A percentile compares a stretch with the other conserved stretches of the same genome.
Evolutionary conservation across 2,888 invertebrate genomes (phyloP).

Genomic region (Hipparchia semele): DNA sequence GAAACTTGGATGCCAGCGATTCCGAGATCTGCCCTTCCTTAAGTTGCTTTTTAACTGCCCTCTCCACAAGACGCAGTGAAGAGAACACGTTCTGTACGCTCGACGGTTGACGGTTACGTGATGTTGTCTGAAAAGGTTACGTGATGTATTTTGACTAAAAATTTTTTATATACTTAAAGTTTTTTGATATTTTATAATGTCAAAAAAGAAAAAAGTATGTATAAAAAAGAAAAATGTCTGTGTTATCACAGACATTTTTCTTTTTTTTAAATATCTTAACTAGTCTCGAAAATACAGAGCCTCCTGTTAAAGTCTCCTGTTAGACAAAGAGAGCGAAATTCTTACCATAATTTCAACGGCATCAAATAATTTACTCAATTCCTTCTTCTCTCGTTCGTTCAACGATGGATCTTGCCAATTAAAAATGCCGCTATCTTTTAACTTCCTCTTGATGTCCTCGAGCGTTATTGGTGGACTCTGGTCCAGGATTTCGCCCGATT

Average conservation of each 20-base stretch:
- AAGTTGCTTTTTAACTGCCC: conserved; percentile 69
- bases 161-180: no score
- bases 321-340: not conserved
- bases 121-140: conserved; percentile 55
- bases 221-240: no score
- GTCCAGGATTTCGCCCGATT: conserved; percentile 56
- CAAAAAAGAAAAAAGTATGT: no score
- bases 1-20: conserved; percentile 63
- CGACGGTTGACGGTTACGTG: conserved; percentile 67
- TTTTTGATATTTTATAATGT: no score
- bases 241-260: no score
- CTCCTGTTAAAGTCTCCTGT: no score
- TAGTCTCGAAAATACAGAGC: no score
- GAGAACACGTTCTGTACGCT: conserved; percentile 65
- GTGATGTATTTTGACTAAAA: no score
- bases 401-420: conserved; percentile 52
- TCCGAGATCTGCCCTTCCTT: conserved; percentile 71
- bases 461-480: conserved; percentile 55
- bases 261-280: no score
- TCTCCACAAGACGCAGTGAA: conserved; percentile 61
- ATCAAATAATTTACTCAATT: conserved; percentile 63
- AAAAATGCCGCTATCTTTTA: conserved; percentile 63
- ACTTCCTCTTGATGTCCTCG: conserved; percentile 58
- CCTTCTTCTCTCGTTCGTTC: conserved; percentile 60
- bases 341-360: conserved; percentile 71